Percentiles rank a stretch among this genome's conserved stretches.
These are phyloP conservation scores for human DNA, from an alignment of 2,113 vertebrate genomes.

Conservation along the genomic window DNA sequence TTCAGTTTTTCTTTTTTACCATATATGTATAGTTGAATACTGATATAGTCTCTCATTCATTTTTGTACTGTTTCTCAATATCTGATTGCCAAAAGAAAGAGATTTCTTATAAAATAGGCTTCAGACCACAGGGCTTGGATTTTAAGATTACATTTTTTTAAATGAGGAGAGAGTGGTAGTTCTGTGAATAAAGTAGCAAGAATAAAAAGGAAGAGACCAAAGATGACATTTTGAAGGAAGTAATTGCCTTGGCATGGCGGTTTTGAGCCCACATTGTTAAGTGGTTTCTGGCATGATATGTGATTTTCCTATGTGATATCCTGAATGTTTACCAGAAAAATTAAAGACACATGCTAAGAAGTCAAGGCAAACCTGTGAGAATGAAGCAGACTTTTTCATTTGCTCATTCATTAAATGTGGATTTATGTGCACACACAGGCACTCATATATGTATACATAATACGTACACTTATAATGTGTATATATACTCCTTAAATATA, in stretches of 20 bases:
- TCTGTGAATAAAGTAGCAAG: background rate
- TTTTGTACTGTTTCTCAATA: constrained; percentile 57
- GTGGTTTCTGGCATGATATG: constrained; percentile 33
- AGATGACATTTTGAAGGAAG: constrained; percentile 36
- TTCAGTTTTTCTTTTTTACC: constrained; percentile 72
- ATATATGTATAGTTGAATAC: constrained; percentile 61
- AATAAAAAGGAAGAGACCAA: constrained; percentile 38
- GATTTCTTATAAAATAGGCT: constrained; percentile 25
- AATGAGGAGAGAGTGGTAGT: background rate
- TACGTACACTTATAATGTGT: too few species aligned
- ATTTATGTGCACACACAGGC: background rate
- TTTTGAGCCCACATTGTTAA: constrained; percentile 37
- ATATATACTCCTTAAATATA: background rate
- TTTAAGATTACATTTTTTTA: constrained; percentile 6
- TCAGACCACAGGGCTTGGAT: constrained; percentile 71
- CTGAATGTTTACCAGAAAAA: constrained; percentile 51
- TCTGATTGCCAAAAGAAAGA: constrained; percentile 65
- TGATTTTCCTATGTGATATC: constrained; percentile 40
- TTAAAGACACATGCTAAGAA: constrained; percentile 53
- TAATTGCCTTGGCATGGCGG: background rate
- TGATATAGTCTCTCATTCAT: constrained; percentile 63
- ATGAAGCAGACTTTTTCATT: background rate
- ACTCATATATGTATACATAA: background rate
- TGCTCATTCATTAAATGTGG: background rate
- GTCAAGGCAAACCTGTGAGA: constrained; percentile 37